Conservation (phyloP, 2,888 invertebrate genomes). For the Noctua pronuba region DNA sequence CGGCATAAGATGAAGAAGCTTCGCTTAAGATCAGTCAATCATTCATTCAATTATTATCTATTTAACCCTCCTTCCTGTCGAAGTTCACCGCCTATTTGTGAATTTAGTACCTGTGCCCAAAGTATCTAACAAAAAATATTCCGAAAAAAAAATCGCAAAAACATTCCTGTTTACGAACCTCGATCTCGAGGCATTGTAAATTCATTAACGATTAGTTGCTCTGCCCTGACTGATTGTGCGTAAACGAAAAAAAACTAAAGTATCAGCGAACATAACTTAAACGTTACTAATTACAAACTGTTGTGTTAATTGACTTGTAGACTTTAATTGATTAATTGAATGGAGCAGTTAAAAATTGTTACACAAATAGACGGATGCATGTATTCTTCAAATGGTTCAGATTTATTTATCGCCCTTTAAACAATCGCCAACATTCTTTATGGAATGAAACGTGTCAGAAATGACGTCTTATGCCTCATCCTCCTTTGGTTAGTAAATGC, state of each 20-base stretch:
- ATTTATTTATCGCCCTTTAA: neutral
- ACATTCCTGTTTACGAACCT: neutral
- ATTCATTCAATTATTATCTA: neutral
- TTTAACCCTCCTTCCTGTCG: neutral
- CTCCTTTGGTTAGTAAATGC: neutral
- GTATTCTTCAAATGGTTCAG: neutral
- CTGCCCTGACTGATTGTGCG: neutral
- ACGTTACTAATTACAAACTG: constrained; percentile 49
- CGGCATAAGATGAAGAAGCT: neutral
- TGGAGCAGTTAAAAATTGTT: constrained; percentile 35
- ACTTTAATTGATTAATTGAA: constrained; percentile 56
- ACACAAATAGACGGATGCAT: neutral
- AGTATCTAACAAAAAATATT: neutral
- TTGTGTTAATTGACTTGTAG: constrained; percentile 55
- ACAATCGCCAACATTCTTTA: neutral
- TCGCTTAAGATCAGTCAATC: neutral
- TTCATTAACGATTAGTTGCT: too few species aligned
- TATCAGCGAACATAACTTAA: constrained; percentile 29
- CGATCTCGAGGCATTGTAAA: constrained; percentile 30
- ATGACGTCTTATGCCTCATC: neutral
- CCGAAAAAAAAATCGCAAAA: neutral
- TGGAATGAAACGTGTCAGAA: neutral
- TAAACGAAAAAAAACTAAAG: constrained; percentile 16
- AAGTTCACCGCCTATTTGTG: neutral
- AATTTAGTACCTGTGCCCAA: neutral